Conservation (phyloP, 2,113 vertebrate species). For the Pelecanoides urinatrix region DNA sequence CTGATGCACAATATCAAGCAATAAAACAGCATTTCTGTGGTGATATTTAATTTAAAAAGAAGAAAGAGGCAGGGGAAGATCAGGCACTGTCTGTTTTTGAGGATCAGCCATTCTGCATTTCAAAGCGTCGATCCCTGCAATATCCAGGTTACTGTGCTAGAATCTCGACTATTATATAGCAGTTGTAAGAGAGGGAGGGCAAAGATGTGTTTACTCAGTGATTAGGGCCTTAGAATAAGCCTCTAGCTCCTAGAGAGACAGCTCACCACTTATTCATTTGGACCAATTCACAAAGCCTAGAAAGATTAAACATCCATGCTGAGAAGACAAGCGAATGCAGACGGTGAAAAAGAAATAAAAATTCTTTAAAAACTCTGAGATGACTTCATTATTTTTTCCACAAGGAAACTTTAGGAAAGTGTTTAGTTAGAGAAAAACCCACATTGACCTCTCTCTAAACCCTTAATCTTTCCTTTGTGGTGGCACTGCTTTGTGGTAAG, state of each 20-base stretch:
- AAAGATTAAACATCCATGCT: constrained; percentile 99
- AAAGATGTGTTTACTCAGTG: constrained; percentile 99
- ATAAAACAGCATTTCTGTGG: constrained; percentile 81
- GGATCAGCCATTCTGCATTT: constrained; percentile 85
- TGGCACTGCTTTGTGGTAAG: constrained; percentile 84
- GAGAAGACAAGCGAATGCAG: constrained; percentile 99
- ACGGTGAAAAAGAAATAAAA: constrained; percentile 91
- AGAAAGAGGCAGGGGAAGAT: constrained; percentile 81
- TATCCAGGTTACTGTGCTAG: constrained; percentile 91
- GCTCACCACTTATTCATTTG: constrained; percentile 97
- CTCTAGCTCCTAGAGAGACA: constrained; percentile 95
- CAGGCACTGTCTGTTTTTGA: constrained; percentile 82
- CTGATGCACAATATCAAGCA: constrained; percentile 82
- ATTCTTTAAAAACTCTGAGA: constrained; percentile 88
- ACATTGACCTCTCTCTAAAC: constrained; percentile 87
- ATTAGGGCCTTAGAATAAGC: constrained; percentile 99
- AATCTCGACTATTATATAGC: constrained; percentile 91
- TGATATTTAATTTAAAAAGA: constrained; percentile 86
- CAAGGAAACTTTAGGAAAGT: constrained; percentile 89
- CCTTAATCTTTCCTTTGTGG: constrained; percentile 89
- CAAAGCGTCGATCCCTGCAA: constrained; percentile 84
- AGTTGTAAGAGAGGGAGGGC: constrained; percentile 91
- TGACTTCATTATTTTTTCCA: constrained; percentile 88
- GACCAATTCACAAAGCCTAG: constrained; percentile 96
- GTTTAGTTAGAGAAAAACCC: constrained; percentile 90